Conservation (phyloP, 2,797 vertebrate genomes). For the Garrulus glandarius region DNA sequence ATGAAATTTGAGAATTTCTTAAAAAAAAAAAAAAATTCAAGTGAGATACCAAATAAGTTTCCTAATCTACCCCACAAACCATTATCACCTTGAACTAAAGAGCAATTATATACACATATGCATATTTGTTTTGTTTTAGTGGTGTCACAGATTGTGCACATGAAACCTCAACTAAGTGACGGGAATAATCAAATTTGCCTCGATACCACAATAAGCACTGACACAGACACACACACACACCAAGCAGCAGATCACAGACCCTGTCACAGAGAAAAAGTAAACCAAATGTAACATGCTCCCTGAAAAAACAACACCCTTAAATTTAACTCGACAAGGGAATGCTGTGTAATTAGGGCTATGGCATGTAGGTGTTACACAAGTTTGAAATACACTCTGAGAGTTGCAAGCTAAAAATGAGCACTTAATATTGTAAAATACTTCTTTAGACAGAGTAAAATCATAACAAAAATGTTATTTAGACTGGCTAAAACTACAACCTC, state of each 20-base stretch:
- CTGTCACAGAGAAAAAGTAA: not conserved
- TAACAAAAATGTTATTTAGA: not conserved
- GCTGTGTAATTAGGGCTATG: not conserved
- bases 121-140: not conserved
- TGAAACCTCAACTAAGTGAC: not conserved
- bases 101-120: fast-evolving
- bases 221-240: not conserved
- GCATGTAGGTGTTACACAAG: not conserved
- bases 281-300: not conserved
- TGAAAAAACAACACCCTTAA: not conserved
- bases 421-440: not conserved
- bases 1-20: not conserved
- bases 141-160: not conserved
- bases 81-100: not conserved
- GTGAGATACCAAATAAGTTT: not conserved
- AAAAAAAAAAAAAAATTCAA: not conserved
- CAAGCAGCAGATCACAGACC: not conserved
- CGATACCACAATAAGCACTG: not conserved
- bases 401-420: not conserved
- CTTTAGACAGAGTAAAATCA: not conserved
- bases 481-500: not conserved
- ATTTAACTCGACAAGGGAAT: not conserved
- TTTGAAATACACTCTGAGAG: not conserved
- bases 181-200: not conserved
- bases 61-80: not conserved